These are phyloP conservation scores for Tetranychus cinnabarinus DNA, from an alignment of 1,140 invertebrate genomes.

Conservation along the genomic window DNA sequence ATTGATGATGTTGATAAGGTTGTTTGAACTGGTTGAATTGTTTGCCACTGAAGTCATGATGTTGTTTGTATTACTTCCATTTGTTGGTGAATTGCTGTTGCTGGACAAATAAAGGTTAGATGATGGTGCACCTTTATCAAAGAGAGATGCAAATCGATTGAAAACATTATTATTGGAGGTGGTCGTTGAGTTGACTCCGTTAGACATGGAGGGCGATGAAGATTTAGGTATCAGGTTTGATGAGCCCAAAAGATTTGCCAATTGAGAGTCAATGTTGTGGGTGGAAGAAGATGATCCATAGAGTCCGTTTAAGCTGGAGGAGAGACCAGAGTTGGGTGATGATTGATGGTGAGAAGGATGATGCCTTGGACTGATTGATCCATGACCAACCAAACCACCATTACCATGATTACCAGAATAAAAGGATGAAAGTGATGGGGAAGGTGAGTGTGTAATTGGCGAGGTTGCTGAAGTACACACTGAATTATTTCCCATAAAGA, in stretches of 20 bases:
- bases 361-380: neutral
- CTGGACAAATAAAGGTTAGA: neutral
- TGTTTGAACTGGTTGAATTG: neutral
- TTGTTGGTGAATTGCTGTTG: neutral
- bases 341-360: neutral
- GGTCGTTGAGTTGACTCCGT: neutral
- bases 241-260: neutral
- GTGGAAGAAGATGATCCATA: neutral
- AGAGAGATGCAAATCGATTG: neutral
- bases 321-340: neutral
- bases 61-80: neutral
- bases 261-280: neutral
- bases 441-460: neutral
- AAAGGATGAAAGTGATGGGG: neutral
- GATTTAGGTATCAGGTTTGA: neutral
- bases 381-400: neutral
- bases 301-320: neutral
- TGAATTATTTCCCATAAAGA: neutral
- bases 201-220: neutral
- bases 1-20: slow-evolving; percentile 15
- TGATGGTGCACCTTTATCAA: neutral
- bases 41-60: neutral
- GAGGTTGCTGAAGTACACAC: too few species aligned
- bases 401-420: neutral
- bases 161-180: neutral